Percentiles rank a stretch among this genome's conserved stretches.
phyloP scores from a whole-genome alignment of 2,888 invertebrate genomes.

The Cryptosula pallasiana region DNA sequence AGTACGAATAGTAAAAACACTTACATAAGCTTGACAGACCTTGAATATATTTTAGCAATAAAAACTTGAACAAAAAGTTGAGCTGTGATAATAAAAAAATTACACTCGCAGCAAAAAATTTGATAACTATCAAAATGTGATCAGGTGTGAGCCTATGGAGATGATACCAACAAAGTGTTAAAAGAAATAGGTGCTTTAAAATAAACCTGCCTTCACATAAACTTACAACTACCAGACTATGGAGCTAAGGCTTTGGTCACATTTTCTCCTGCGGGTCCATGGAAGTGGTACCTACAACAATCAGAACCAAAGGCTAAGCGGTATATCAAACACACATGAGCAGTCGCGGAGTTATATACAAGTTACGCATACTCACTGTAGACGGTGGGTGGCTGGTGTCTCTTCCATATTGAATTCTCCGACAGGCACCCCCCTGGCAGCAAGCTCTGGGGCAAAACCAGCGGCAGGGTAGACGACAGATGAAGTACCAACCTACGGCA shows the following conservation, averaged over 20 bases:
- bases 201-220: no score
- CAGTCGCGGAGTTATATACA: no score
- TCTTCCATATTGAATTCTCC: conserved; percentile 68
- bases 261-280: conserved; percentile 59
- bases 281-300: conserved; percentile 61
- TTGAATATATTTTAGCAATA: no score
- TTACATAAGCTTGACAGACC: no score
- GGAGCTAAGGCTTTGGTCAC: conserved; percentile 57
- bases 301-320: no score
- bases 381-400: conserved; percentile 57
- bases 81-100: background rate
- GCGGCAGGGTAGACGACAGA: conserved; percentile 82
- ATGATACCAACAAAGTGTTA: no score
- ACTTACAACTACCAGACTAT: background rate
- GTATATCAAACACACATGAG: no score
- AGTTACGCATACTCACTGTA: conserved; percentile 45
- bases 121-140: no score
- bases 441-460: conserved; percentile 74
- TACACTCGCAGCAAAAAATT: no score
- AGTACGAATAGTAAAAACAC: no score
- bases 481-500: conserved; percentile 76
- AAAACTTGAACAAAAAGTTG: background rate
- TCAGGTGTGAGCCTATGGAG: no score
- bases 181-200: no score
- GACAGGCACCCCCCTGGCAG: conserved; percentile 67